phyloP scores from a whole-genome alignment of 2,888 invertebrate genomes.

The Linyphia triangularis region DNA sequence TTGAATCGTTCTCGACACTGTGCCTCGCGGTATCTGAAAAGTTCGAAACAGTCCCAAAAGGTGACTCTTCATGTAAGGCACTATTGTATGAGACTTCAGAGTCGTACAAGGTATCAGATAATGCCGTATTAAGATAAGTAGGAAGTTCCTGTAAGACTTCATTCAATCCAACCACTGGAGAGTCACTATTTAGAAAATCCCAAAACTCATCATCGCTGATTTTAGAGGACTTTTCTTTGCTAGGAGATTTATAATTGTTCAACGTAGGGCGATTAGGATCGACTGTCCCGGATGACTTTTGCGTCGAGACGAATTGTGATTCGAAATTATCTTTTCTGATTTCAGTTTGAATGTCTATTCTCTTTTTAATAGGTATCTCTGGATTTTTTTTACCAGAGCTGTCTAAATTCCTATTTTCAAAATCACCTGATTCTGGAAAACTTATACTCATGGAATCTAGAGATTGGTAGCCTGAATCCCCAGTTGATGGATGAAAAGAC shows the following conservation, averaged over 20 bases:
- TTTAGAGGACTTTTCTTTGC: neutral
- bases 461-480: neutral
- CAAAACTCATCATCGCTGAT: slow-evolving; percentile 53
- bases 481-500: neutral
- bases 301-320: neutral
- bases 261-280: neutral
- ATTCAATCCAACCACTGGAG: neutral
- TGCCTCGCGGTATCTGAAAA: neutral
- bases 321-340: too few species aligned
- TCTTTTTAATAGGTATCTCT: too few species aligned
- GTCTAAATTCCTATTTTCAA: too few species aligned
- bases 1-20: neutral
- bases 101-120: too few species aligned
- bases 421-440: too few species aligned
- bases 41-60: neutral
- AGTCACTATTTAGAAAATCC: slow-evolving; percentile 45
- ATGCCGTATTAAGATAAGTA: neutral
- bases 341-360: too few species aligned
- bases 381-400: too few species aligned
- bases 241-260: neutral
- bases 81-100: neutral
- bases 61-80: neutral
- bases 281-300: neutral
- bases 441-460: neutral
- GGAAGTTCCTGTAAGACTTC: neutral